Percentiles rank a stretch among this genome's conserved stretches.
Evolutionary conservation across 2,113 vertebrate genomes (phyloP).

Genomic region (Corythornis vintsioides): DNA sequence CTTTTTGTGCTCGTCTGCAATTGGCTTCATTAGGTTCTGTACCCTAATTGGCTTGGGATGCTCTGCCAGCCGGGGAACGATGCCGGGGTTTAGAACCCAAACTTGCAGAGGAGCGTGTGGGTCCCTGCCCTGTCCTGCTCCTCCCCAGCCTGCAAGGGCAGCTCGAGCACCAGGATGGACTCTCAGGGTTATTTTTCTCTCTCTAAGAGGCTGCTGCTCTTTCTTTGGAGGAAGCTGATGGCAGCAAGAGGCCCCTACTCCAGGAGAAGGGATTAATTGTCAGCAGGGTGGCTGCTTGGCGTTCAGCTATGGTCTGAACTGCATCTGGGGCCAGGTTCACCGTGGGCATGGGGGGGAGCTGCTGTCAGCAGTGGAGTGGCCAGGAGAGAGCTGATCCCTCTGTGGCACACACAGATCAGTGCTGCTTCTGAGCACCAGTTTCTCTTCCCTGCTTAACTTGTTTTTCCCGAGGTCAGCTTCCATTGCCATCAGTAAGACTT

Average conservation of each 20-base stretch:
- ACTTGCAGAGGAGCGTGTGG: neutral
- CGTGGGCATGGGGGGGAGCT: neutral
- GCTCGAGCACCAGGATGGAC: neutral
- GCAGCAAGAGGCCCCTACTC: neutral
- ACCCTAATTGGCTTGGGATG: neutral
- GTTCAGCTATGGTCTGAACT: neutral
- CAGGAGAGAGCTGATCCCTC: neutral
- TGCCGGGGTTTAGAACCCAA: neutral
- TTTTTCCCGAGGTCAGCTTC: neutral
- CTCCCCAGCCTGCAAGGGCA: neutral
- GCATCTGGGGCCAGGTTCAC: accelerated
- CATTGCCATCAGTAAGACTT: neutral
- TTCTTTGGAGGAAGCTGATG: neutral
- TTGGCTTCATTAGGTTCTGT: neutral
- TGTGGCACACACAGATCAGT: accelerated
- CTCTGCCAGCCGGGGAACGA: neutral
- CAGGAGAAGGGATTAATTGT: neutral
- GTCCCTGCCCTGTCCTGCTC: neutral
- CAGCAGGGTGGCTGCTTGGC: neutral
- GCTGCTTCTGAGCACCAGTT: neutral
- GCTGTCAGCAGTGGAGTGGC: neutral
- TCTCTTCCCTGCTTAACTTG: neutral
- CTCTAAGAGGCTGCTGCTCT: neutral
- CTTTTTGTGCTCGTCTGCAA: neutral
- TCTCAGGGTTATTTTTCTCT: neutral